Evolutionary conservation across 2,113 vertebrate genomes (phyloP).

Genomic region (Ariopsis seemanni): DNA sequence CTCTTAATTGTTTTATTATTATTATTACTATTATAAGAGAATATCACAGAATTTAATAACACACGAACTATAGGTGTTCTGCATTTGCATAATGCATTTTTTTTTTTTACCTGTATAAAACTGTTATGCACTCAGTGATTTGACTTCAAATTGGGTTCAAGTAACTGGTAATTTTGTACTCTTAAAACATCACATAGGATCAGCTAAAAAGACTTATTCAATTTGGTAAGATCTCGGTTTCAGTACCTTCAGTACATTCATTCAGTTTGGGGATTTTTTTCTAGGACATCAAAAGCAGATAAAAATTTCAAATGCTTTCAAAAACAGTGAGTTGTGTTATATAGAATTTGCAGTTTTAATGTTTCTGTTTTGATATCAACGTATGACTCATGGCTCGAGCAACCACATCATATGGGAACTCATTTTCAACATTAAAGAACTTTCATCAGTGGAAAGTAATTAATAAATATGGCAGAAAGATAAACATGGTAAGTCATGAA

Average conservation of each 20-base stretch:
- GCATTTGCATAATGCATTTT: not conserved
- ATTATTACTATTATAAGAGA: not conserved
- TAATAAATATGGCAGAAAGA: constrained; percentile 36
- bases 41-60: not conserved
- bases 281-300: constrained; percentile 9
- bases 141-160: not conserved
- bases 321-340: not conserved
- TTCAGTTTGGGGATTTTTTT: constrained; percentile 7
- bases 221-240: not conserved
- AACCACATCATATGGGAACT: constrained; percentile 29
- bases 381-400: constrained; percentile 10
- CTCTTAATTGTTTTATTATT: not conserved
- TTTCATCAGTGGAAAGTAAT: constrained; percentile 38
- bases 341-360: constrained; percentile 9
- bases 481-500: constrained; percentile 7
- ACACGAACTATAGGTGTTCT: not conserved
- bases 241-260: not conserved
- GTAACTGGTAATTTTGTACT: constrained; percentile 12
- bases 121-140: not conserved
- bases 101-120: not conserved
- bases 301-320: constrained; percentile 7
- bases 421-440: constrained; percentile 40
- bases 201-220: not conserved
- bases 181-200: not conserved
- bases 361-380: constrained; percentile 36